A percentile compares a stretch with the other conserved stretches of the same genome.
Conservation (phyloP, 2,888 invertebrate genomes). For the Drosophila putrida region DNA sequence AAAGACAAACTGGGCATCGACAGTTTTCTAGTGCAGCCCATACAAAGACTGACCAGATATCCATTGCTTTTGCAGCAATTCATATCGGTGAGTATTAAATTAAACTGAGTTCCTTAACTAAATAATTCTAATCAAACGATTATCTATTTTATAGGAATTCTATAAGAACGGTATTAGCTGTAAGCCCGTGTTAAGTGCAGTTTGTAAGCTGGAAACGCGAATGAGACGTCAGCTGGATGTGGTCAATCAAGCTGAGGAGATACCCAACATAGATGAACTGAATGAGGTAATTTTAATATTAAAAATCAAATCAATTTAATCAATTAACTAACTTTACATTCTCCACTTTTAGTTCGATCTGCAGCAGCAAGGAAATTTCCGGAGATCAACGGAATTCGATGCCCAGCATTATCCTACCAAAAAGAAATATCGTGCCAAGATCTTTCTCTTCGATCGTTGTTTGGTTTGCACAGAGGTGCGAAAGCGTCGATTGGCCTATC, state of each 20-base stretch:
- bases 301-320: background rate
- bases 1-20: constrained; percentile 85
- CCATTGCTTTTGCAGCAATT: constrained; percentile 84
- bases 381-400: constrained; percentile 83
- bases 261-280: constrained; percentile 83
- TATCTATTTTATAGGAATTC: constrained; percentile 73
- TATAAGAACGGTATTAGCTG: constrained; percentile 84
- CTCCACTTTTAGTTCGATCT: constrained; percentile 75
- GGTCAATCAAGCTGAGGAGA: constrained; percentile 84
- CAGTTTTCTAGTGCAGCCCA: constrained; percentile 85
- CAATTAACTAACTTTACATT: background rate
- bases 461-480: constrained; percentile 84
- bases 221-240: constrained; percentile 83
- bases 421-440: constrained; percentile 82
- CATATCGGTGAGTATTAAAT: constrained; percentile 77
- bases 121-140: background rate
- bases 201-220: constrained; percentile 84
- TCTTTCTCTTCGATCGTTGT: constrained; percentile 84
- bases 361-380: constrained; percentile 82
- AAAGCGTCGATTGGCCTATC: constrained; percentile 82
- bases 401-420: constrained; percentile 83
- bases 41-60: constrained; percentile 85
- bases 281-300: constrained; percentile 72
- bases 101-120: too few species aligned
- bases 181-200: constrained; percentile 83